Evolutionary conservation across 2,888 invertebrate species (phyloP).

Genomic region (Lampropteryx suffumata): DNA sequence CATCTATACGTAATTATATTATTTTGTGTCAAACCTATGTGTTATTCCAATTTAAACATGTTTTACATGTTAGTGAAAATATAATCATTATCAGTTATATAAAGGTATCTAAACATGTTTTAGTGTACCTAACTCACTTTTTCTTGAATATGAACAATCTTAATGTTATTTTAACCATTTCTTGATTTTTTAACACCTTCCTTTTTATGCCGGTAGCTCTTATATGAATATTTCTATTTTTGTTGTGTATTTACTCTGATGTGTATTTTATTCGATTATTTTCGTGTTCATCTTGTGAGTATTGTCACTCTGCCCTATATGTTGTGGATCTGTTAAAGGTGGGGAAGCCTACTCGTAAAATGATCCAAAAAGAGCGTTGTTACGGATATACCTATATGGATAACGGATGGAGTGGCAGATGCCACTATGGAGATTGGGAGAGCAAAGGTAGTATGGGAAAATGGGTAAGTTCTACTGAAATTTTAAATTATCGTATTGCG

Average conservation of each 20-base stretch:
- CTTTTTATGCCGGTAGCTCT: constrained; percentile 11
- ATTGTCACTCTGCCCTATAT: constrained; percentile 55
- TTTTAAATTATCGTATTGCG: constrained; percentile 6
- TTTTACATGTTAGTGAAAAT: background rate
- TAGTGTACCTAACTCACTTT: constrained; percentile 1
- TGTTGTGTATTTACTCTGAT: constrained; percentile 39
- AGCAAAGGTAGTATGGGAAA: constrained; percentile 47
- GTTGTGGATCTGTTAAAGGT: constrained; percentile 79
- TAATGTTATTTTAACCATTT: constrained; percentile 5
- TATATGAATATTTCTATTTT: constrained; percentile 24
- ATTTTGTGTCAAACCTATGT: too few species aligned
- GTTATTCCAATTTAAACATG: too few species aligned
- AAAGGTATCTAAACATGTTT: constrained; percentile 4
- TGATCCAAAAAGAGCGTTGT: constrained; percentile 43
- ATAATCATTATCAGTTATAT: background rate
- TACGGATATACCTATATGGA: constrained; percentile 42
- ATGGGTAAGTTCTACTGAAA: constrained; percentile 47
- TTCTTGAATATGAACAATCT: background rate
- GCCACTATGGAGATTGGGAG: constrained; percentile 17
- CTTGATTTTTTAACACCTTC: constrained; percentile 2
- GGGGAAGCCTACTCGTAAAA: constrained; percentile 52
- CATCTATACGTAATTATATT: too few species aligned
- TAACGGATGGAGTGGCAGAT: constrained; percentile 32
- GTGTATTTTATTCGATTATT: constrained; percentile 48
- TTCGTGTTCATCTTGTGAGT: constrained; percentile 57